Percentiles rank a stretch among this genome's conserved stretches.
Conservation (phyloP, 2,888 invertebrate genomes). For the Microctonus hyperodae region DNA sequence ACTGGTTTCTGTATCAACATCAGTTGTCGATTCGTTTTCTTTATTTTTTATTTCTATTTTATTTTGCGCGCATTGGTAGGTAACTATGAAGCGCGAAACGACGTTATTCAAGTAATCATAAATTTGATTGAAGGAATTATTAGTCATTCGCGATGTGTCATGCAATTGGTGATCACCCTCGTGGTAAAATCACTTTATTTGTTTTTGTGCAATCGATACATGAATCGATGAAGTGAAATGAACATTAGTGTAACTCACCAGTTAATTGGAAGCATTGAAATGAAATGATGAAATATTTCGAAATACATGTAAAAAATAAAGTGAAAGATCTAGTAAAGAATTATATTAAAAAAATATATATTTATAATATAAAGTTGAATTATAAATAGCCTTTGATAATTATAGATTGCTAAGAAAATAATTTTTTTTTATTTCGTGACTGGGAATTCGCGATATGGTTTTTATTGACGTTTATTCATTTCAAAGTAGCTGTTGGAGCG, state of each 20-base stretch:
- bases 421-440: not conserved
- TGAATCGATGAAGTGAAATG: not conserved
- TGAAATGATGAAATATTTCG: not conserved
- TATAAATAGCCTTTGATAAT: not conserved
- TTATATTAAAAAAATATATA: not conserved
- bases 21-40: constrained; percentile 30
- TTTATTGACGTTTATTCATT: not conserved
- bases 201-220: not conserved
- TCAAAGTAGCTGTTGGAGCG: not conserved
- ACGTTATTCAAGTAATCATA: not conserved
- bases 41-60: constrained; percentile 21
- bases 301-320: too few species aligned
- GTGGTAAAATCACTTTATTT: not conserved
- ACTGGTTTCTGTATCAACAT: constrained; percentile 18
- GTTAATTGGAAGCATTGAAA: too few species aligned
- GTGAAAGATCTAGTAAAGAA: not conserved
- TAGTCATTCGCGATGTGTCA: constrained; percentile 1
- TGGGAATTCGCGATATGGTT: constrained; percentile 7
- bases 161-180: not conserved
- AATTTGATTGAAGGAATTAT: not conserved
- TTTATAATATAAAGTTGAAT: not conserved
- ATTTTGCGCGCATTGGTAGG: not conserved
- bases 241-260: not conserved
- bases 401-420: not conserved
- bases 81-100: not conserved